Base-by-base conservation (phyloP, 2,888 invertebrate genomes). In the Selenia dentaria region DNA sequence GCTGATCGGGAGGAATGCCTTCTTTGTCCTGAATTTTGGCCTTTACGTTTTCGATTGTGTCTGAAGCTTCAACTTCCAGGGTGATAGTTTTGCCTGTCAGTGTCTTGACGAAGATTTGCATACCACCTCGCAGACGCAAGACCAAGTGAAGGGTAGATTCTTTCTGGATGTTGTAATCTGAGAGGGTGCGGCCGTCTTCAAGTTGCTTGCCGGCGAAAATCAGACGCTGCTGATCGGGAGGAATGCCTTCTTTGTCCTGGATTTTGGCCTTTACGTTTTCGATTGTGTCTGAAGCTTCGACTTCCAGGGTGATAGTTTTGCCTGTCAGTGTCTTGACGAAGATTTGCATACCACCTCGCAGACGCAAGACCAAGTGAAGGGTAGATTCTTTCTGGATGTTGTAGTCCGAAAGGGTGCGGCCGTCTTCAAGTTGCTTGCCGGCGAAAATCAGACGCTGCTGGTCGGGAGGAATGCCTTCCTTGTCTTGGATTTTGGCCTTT, bases 301-400 rank as follows among this genome's bases (percentile, higher is more conserved):
- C 58, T n/a, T 58, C 58, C 0, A 58, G 28, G 0, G 58, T 58
- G 5, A 58, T 58, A 0, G 58, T 58, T 2, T 58, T 58, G 5
- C 58, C 58, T 0, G 58, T 58, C 3, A 58, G 9, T 0, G 58
- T 58, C 8, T 58, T 58, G 0, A 58, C 58, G 28, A 58, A 58
- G 14, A 58, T 58, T 6, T 58, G 58, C 58, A 58, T 58, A 51
- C 58, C 58, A 24, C 58, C 58, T 4, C 58, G 56, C 3, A 58
- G 50, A 46, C 58, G 58, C 2, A 58, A 12, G 0, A 58, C 58
- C 4, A 58, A 44, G 8, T 58, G 58, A 11, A 58, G 54, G 0
- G 58, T 58, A 0, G 58, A 58, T 22, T 58, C 58, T 2, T 58
- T 58, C 9, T 58, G 58, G 2, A 58, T 58, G 6, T 58, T 58